Conservation (phyloP, 2,113 vertebrate species). For the Empidonax alnorum region DNA sequence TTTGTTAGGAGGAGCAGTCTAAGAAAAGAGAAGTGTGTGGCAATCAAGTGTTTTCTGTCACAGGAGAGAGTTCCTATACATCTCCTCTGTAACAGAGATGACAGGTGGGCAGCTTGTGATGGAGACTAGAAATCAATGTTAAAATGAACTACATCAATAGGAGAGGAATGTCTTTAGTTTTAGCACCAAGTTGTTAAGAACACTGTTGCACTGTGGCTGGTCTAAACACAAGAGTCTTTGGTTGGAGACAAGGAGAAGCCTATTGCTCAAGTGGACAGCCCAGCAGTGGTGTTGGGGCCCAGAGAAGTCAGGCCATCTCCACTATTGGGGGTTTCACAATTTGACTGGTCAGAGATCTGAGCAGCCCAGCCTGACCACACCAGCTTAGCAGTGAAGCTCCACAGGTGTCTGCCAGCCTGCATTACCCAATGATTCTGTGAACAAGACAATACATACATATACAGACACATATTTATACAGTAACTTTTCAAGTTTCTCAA, state of each 20-base stretch:
- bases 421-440: background rate
- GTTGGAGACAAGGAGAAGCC: background rate
- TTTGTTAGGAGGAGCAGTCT: background rate
- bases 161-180: background rate
- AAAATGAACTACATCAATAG: background rate
- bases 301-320: background rate
- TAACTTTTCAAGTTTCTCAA: background rate
- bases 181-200: background rate
- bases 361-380: background rate
- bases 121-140: background rate
- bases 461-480: background rate
- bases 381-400: background rate
- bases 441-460: background rate
- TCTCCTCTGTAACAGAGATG: background rate
- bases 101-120: background rate
- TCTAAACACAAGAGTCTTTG: background rate
- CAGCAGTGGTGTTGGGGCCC: fast-evolving
- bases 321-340: background rate
- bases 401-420: background rate
- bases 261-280: background rate
- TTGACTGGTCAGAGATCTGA: background rate
- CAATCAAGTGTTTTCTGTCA: background rate
- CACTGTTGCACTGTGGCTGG: background rate
- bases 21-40: background rate
- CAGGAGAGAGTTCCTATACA: background rate